phyloP scores from a whole-genome alignment of 2,888 invertebrate genomes.

The Amphiduros pacificus region DNA sequence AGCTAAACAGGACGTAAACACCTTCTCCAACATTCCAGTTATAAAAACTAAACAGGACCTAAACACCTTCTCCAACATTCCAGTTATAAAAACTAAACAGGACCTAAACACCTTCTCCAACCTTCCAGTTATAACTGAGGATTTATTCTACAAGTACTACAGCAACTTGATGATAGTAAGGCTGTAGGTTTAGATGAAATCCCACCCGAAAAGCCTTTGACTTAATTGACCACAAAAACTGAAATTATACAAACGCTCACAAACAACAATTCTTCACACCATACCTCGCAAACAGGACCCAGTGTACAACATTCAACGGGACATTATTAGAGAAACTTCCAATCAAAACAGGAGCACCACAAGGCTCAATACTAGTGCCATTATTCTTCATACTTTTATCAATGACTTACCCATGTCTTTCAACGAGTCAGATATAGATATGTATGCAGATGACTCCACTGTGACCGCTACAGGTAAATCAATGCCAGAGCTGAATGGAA shows the following conservation, averaged over 20 bases:
- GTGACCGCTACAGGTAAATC: background rate
- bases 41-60: no score
- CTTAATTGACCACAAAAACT: background rate
- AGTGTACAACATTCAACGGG: background rate
- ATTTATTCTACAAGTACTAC: no score
- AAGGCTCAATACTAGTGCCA: slow-evolving; percentile 1
- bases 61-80: no score
- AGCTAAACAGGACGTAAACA: no score
- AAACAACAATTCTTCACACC: background rate
- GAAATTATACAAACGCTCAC: background rate
- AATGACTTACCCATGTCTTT: background rate
- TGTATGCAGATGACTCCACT: background rate
- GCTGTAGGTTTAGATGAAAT: no score
- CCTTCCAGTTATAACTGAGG: no score
- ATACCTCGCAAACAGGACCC: background rate
- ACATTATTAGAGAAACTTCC: background rate
- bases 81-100: no score
- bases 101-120: no score
- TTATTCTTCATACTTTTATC: slow-evolving; percentile 3
- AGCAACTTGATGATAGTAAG: no score
- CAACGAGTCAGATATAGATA: background rate
- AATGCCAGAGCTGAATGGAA: background rate
- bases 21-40: no score
- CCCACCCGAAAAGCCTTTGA: background rate
- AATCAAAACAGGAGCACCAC: background rate